Evolutionary conservation across 2,888 invertebrate genomes (phyloP).

Genomic region (Drosophila atripex): DNA sequence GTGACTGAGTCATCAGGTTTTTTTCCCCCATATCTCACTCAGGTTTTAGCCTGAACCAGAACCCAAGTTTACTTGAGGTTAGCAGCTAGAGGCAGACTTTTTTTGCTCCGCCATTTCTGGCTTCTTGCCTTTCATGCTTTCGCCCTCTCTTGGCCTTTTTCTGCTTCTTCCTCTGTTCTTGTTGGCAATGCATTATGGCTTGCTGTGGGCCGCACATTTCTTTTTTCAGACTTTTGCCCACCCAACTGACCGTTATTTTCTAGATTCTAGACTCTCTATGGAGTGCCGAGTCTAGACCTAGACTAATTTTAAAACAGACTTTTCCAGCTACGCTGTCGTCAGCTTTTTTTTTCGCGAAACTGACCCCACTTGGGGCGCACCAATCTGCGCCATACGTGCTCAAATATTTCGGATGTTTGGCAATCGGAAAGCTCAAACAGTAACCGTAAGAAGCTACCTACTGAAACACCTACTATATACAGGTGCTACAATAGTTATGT

Average conservation of each 20-base stretch:
- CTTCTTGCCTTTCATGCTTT: constrained; percentile 38
- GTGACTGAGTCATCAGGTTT: constrained; percentile 64
- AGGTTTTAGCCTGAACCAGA: constrained; percentile 55
- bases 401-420: constrained; percentile 50
- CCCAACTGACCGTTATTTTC: constrained; percentile 41
- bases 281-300: constrained; percentile 9
- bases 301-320: constrained; percentile 39
- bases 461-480: constrained; percentile 16
- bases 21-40: constrained; percentile 34
- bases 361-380: constrained; percentile 23
- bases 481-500: constrained; percentile 32
- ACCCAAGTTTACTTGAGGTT: constrained; percentile 62
- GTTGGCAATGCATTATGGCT: constrained; percentile 24
- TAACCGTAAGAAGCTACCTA: constrained; percentile 33
- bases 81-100: constrained; percentile 40
- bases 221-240: constrained; percentile 26
- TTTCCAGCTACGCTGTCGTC: constrained; percentile 35
- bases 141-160: constrained; percentile 11
- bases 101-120: constrained; percentile 16
- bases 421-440: constrained; percentile 53
- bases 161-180: constrained; percentile 3
- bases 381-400: constrained; percentile 60
- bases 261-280: background rate
- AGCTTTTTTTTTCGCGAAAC: constrained; percentile 28
- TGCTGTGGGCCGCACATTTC: constrained; percentile 45